A percentile compares a stretch with the other conserved stretches of the same genome.
These are phyloP conservation scores for Cheirogaleus medius DNA, from an alignment of 2,113 vertebrate species.

Conservation along the genomic window DNA sequence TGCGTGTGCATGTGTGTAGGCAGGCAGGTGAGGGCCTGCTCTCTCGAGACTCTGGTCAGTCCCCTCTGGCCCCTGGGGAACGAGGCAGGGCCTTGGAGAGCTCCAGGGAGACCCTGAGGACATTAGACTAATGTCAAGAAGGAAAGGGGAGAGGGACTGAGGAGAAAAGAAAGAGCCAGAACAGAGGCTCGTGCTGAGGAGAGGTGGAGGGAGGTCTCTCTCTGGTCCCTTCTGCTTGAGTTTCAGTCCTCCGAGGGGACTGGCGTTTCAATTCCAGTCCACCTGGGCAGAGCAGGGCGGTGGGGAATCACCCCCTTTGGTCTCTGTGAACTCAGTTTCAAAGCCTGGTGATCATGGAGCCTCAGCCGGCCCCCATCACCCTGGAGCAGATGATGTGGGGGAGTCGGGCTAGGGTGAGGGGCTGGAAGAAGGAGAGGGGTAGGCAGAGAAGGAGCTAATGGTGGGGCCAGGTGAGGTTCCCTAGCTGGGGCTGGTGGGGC, in stretches of 20 bases:
- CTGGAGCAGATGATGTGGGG: too few species aligned
- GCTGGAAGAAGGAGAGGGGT: not conserved
- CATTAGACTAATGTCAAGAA: not conserved
- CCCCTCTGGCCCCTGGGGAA: not conserved
- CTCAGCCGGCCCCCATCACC: not conserved
- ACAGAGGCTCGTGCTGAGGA: not conserved
- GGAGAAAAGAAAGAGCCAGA: not conserved
- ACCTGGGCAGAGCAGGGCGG: not conserved
- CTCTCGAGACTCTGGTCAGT: not conserved
- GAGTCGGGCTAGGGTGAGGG: not conserved
- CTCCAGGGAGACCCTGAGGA: not conserved
- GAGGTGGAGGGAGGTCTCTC: not conserved
- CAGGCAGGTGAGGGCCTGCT: not conserved
- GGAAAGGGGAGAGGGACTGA: not conserved
- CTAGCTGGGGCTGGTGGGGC: not conserved
- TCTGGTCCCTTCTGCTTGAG: too few species aligned
- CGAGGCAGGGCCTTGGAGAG: not conserved
- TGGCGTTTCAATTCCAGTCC: not conserved
- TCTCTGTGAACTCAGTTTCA: not conserved
- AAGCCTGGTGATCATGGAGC: not conserved
- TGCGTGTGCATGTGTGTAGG: not conserved
- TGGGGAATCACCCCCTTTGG: too few species aligned
- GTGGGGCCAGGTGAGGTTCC: too few species aligned
- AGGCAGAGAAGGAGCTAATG: not conserved
- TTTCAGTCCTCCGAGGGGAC: fast-evolving